Evolutionary conservation across 23 tunicate genomes (phyloP).

Genomic region (Botrylloides violaceus): DNA sequence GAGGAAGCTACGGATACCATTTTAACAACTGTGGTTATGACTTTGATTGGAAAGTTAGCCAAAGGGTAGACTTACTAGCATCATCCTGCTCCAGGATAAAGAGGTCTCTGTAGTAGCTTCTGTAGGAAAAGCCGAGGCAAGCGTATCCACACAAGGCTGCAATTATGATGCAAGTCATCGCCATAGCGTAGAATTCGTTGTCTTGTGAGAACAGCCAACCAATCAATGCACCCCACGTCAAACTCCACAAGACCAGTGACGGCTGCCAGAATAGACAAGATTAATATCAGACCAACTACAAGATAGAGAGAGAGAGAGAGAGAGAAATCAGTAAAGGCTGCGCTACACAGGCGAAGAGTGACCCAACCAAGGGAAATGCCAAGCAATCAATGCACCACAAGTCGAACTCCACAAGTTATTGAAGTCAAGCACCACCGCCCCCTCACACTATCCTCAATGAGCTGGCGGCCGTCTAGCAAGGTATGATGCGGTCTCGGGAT

Average conservation of each 20-base stretch:
- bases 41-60: too few species aligned
- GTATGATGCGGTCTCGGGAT: too few species aligned
- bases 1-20: too few species aligned
- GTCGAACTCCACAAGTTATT: too few species aligned
- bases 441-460: too few species aligned
- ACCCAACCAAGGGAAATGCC: too few species aligned
- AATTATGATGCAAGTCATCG: slow-evolving; percentile 33
- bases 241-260: slow-evolving; percentile 28
- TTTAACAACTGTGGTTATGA: too few species aligned
- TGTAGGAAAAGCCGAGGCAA: slow-evolving; percentile 45
- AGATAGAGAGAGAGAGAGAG: background rate
- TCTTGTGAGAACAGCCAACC: slow-evolving; percentile 80
- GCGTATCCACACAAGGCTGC: slow-evolving; percentile 26
- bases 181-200: slow-evolving; percentile 49
- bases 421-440: too few species aligned
- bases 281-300: background rate
- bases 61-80: slow-evolving; percentile 7
- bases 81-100: slow-evolving; percentile 1
- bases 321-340: background rate
- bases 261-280: slow-evolving; percentile 11
- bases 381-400: too few species aligned
- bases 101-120: slow-evolving; percentile 7
- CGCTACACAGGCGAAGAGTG: too few species aligned
- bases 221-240: slow-evolving; percentile 25
- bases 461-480: too few species aligned